Evolutionary conservation across 2,797 vertebrate genomes (phyloP), one percentile per base, ranked within the genome.

Genomic region (Brachyalestes nurse): DNA sequence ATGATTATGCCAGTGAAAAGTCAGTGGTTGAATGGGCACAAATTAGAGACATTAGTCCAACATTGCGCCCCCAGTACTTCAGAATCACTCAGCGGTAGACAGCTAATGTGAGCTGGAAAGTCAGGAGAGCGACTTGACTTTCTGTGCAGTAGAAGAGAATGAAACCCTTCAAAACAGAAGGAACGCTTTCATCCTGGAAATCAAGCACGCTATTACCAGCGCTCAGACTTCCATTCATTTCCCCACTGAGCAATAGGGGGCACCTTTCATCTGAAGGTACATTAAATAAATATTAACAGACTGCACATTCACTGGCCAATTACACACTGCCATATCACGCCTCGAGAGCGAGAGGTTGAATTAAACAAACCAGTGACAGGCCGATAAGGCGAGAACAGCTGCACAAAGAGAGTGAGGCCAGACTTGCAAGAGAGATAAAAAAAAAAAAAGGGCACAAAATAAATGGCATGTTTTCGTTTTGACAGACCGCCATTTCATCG

Each of bases 41-140:
- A 94, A 92, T 92, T 88, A 92, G 91, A 91, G 88, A 91, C 87
- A 94, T 94, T 91, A 92, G 88, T 91, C 87, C 85, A 87, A 88
- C 88, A 91, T 90, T 86, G 90, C 89, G 90, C 91, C 86, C 85
- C 86, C 80, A 86, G 88, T 86, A 90, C 91, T 93, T 89, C 34
- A 66, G 86, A 91, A 87, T 90, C 90, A 87, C 70, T 85, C 80
- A 77, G 34, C 91, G 80, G 84, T 77, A 71, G 75, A 87, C 72
- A 64, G 82, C 88, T 86, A 86, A 91, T 88, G 89, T 88, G 83
- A 87, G 87, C 87, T 87, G 84, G 2, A 14, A 81, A 80, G 40
- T 61, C 70, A 62, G 88, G 88, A 87, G 88, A 81, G 80, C 23
- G 13, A 28, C 25, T 40, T 65, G 60, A 49, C 17, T 14, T 79